phyloP scores from a whole-genome alignment of 2,888 invertebrate genomes.

The Uloborus plumipes region DNA sequence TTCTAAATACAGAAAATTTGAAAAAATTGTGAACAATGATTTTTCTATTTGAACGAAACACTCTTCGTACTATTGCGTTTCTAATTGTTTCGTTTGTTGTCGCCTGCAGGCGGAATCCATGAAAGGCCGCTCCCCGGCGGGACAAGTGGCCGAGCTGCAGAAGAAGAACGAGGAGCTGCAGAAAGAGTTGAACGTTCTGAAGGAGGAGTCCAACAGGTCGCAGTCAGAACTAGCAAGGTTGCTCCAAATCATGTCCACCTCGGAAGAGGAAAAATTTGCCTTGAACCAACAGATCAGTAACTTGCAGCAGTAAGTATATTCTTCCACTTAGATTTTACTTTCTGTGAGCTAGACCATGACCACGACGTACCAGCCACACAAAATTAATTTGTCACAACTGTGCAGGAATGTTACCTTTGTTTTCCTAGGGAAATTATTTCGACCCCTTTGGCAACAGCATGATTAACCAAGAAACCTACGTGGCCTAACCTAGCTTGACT shows the following conservation, averaged over 20 bases:
- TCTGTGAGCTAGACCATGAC: too few relatives aligned
- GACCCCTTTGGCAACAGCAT: too few relatives aligned
- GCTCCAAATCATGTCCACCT: conserved; percentile 90
- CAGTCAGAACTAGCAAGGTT: conserved; percentile 90
- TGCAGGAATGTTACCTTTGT: too few relatives aligned
- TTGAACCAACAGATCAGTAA: conserved; percentile 94
- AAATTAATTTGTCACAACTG: too few relatives aligned
- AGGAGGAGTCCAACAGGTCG: conserved; percentile 85
- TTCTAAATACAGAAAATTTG: too few relatives aligned
- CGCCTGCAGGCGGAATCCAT: conserved; percentile 71
- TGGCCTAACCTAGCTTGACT: too few relatives aligned
- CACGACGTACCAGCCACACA: too few relatives aligned
- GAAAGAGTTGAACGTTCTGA: conserved; percentile 79
- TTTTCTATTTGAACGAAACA: too few relatives aligned
- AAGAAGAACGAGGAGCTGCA: conserved; percentile 67
- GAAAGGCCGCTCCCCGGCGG: conserved; percentile 67
- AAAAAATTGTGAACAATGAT: too few relatives aligned
- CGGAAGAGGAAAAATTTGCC: conserved; percentile 91
- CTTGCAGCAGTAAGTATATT: conserved; percentile 83
- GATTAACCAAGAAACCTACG: too few relatives aligned
- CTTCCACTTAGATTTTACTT: too few relatives aligned
- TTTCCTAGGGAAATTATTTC: too few relatives aligned
- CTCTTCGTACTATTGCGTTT: not conserved
- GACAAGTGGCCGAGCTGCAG: conserved; percentile 68
- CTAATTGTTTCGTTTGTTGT: not conserved